Evolutionary conservation across 2,888 invertebrate genomes (phyloP).

Genomic region (Gandaritis pyraliata): DNA sequence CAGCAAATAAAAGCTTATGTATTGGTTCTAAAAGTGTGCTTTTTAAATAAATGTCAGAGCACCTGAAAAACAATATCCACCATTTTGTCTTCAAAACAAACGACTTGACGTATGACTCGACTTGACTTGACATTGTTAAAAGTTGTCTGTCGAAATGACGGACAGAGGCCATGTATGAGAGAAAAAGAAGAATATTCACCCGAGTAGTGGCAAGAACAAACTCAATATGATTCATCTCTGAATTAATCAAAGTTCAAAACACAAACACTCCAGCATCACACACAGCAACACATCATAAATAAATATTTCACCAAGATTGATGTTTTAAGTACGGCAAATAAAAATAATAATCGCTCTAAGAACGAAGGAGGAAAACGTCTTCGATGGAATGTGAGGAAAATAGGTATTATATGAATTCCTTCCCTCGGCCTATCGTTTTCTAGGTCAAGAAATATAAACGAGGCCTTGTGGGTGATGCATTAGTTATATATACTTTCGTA

Average conservation of each 20-base stretch:
- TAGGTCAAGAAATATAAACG: constrained; percentile 34
- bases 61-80: too few species aligned
- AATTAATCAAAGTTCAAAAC: neutral
- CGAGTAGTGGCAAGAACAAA: too few species aligned
- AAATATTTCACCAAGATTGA: constrained; percentile 8
- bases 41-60: too few species aligned
- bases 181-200: too few species aligned
- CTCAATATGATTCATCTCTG: neutral
- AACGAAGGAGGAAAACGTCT: constrained; percentile 15
- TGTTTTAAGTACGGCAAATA: constrained; percentile 16
- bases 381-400: constrained; percentile 24
- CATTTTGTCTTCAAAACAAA: too few species aligned
- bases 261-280: neutral
- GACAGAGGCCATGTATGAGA: too few species aligned
- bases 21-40: too few species aligned
- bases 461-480: constrained; percentile 27
- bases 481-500: constrained; percentile 23
- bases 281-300: neutral
- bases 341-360: constrained; percentile 25
- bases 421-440: constrained; percentile 28
- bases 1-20: too few species aligned
- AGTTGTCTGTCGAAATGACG: too few species aligned
- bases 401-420: constrained; percentile 25
- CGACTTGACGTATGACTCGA: too few species aligned
- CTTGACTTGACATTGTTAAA: too few species aligned